Conservation (phyloP, 2,113 vertebrate species). For the Aythya baeri region DNA sequence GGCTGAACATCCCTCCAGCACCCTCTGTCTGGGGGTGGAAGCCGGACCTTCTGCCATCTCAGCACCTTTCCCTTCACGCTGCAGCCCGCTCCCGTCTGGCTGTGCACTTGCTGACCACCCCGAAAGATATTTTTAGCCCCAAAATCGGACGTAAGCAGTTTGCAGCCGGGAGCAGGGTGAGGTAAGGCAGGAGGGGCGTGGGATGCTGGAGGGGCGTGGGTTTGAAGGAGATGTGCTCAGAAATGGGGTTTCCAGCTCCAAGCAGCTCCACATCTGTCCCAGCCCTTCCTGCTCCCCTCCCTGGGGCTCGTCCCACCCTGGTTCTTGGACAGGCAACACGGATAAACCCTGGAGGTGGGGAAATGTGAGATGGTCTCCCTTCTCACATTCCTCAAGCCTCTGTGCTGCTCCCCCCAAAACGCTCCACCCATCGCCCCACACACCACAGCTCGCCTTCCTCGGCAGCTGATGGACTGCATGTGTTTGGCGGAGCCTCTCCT, state of each 20-base stretch:
- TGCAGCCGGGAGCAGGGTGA: not conserved
- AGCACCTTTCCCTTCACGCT: not conserved
- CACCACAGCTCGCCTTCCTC: not conserved
- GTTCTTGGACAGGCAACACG: not conserved
- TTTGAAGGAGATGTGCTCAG: not conserved
- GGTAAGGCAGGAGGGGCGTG: not conserved
- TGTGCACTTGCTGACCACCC: not conserved
- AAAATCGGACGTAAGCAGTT: not conserved
- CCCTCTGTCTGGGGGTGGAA: not conserved
- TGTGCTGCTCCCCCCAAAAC: not conserved
- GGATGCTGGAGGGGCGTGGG: not conserved
- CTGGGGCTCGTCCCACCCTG: not conserved
- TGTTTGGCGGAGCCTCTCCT: not conserved
- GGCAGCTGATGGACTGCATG: not conserved
- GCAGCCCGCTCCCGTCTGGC: not conserved
- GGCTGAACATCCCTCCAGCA: not conserved
- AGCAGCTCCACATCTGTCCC: not conserved
- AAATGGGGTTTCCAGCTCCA: not conserved
- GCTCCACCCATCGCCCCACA: not conserved
- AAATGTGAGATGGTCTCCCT: not conserved
- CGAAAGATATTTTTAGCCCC: slow-evolving; percentile 7
- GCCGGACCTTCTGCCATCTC: not conserved
- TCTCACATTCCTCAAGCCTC: not conserved
- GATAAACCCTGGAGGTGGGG: not conserved
- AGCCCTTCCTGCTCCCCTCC: not conserved